Percentiles rank a stretch among this genome's conserved stretches.
Evolutionary conservation across 2,113 vertebrate species (phyloP).

Genomic region (Psammodynastes pulverulentus): DNA sequence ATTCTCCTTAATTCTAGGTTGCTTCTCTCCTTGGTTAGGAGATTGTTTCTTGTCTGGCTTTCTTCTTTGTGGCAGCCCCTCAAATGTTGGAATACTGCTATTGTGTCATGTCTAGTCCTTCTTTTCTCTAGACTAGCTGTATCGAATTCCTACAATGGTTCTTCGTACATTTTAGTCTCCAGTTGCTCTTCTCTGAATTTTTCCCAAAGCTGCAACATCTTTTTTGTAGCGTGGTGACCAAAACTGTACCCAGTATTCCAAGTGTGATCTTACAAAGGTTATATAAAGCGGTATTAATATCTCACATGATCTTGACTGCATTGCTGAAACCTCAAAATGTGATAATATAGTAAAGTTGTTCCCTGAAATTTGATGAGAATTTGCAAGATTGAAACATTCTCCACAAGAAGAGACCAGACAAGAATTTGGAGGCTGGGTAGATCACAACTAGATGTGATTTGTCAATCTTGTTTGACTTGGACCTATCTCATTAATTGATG

Average conservation of each 20-base stretch:
- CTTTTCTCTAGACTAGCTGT: background rate
- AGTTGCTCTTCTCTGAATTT: background rate
- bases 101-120: background rate
- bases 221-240: background rate
- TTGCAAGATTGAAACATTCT: background rate
- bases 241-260: background rate
- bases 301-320: background rate
- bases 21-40: background rate
- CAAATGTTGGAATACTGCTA: background rate
- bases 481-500: background rate
- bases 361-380: background rate
- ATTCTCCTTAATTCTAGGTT: background rate
- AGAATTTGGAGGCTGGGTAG: background rate
- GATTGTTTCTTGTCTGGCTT: background rate
- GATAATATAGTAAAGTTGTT: background rate
- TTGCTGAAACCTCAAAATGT: background rate
- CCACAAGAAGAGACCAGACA: background rate
- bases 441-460: background rate
- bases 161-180: background rate
- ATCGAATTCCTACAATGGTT: background rate
- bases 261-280: background rate
- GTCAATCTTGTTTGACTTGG: background rate
- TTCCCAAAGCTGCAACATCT: background rate
- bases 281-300: background rate
- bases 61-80: background rate